Conservation (phyloP, 2,113 vertebrate species). For the Atrichornis clamosus region DNA sequence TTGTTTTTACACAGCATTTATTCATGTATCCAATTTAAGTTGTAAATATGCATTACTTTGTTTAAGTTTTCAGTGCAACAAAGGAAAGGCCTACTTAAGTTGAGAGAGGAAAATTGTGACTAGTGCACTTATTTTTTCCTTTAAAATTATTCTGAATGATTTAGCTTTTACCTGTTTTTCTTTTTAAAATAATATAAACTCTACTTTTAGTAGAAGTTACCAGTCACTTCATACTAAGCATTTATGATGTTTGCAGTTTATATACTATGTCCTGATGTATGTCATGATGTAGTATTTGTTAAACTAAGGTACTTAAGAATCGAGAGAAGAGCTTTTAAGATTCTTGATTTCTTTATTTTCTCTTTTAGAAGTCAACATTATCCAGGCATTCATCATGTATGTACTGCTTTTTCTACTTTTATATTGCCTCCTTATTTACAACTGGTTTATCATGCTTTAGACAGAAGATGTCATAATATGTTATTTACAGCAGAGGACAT, state of each 20-base stretch:
- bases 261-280: neutral
- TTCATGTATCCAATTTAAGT: neutral
- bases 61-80: neutral
- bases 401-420: slow-evolving; percentile 34
- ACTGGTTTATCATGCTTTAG: slow-evolving; percentile 60
- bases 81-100: neutral
- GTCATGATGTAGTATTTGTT: neutral
- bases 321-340: neutral
- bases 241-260: neutral
- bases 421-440: slow-evolving; percentile 64
- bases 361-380: slow-evolving; percentile 37
- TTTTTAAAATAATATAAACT: neutral
- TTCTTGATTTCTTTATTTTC: neutral
- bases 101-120: neutral
- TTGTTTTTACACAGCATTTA: neutral
- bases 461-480: slow-evolving; percentile 33
- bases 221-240: neutral
- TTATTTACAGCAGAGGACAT: neutral
- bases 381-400: slow-evolving; percentile 58
- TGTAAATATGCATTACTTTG: neutral
- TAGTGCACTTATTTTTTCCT: neutral
- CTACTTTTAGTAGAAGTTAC: neutral
- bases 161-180: neutral
- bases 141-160: neutral
- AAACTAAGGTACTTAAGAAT: neutral